Base-by-base conservation (phyloP, 1,140 invertebrate genomes). In the Drosophila sturtevanti region DNA sequence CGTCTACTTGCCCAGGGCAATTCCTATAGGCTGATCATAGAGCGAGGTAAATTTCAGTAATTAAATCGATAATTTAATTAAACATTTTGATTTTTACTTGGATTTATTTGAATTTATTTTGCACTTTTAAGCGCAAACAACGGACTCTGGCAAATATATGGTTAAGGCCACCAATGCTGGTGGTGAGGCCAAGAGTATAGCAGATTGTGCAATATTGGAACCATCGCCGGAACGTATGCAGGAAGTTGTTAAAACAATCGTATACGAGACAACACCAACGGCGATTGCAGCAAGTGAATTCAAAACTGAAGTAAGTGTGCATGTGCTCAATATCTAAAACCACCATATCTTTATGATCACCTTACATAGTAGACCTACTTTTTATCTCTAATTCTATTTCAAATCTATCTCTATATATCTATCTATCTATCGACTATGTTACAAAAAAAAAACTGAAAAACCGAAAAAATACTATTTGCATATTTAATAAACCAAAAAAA, bases 151-250 rank as follows among this genome's bases (percentile, higher is more conserved):
- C 48, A 94, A 95, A 78, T 96, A 96, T 78, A 95, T 95, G 93
- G 95, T 95, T 11, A 93, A 93, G 60, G 96, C 96, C 4, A 93
- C 93, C 0, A 97, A 97, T 92, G 92, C 94, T 37, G 95, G 95
- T 12, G 96, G 96, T 4, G 95, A 96, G 92, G 95, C 96, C 22
- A 94, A 95, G 86, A 96, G 95, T 89, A 95, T 95, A 67, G 96
- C 96, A 5, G 95, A 96, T 90, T 94, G 96, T 72, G 94, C 95
- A 58, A 95, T 97, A 6, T 93, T 95, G 63, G 95, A 96, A 74
- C 94, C 95, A 37, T 94, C 94, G n/a, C 94, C 95, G 0, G 94
- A 95, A 68, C 93, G 94, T 5, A 94, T 95, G 93, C 92, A 94
- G 16, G 94, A 95, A 82, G 93, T 94, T n/a, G 94, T 95, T 24